These are phyloP conservation scores for Zoanthus sansibaricus DNA, from an alignment of 92 coral and sea anemone species.

Conservation along the genomic window DNA sequence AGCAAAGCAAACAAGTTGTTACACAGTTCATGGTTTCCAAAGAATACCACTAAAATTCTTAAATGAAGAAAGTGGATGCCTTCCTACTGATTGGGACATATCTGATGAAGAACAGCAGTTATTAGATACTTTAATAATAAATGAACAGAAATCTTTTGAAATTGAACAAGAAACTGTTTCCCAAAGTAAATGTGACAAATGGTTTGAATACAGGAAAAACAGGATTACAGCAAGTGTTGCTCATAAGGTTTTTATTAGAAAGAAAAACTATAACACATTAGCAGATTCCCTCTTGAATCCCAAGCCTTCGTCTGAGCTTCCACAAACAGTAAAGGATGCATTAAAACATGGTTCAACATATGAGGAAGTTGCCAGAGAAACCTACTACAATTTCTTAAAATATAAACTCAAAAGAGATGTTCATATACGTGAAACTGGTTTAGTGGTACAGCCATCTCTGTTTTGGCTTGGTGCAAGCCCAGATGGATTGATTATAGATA, in stretches of 20 bases:
- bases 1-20: slow-evolving; percentile 3
- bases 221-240: slow-evolving; percentile 46
- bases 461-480: too few relatives aligned
- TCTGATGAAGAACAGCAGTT: background rate
- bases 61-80: slow-evolving; percentile 2
- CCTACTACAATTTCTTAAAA: background rate
- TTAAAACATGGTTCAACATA: slow-evolving; percentile 21
- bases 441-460: too few relatives aligned
- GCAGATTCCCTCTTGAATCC: slow-evolving; percentile 21
- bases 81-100: background rate
- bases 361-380: slow-evolving; percentile 47
- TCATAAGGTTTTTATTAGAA: slow-evolving; percentile 16
- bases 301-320: slow-evolving; percentile 12
- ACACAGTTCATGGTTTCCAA: slow-evolving; percentile 3
- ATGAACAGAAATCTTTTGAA: background rate
- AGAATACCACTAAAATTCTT: background rate
- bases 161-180: slow-evolving; percentile 33
- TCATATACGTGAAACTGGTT: too few relatives aligned
- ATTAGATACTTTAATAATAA: too few relatives aligned
- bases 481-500: too few relatives aligned
- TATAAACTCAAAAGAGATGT: background rate
- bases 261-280: slow-evolving; percentile 5
- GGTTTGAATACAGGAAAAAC: slow-evolving; percentile 13
- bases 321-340: background rate
- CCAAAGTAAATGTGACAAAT: slow-evolving; percentile 26